Percentiles rank a stretch among this genome's conserved stretches.
phyloP scores from a whole-genome alignment of 2,113 vertebrate genomes.

The Penelope pileata region DNA sequence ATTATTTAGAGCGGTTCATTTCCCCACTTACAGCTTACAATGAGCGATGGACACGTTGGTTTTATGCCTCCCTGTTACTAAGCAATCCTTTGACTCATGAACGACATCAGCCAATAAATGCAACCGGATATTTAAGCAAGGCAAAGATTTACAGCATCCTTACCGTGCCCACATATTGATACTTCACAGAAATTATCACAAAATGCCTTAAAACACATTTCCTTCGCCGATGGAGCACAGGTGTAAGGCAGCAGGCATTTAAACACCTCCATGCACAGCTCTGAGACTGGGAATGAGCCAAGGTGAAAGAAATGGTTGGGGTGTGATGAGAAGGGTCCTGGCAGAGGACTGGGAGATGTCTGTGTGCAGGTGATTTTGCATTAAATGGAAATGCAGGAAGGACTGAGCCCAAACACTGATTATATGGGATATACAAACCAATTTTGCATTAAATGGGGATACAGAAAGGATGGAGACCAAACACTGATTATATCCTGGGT shows the following conservation, averaged over 20 bases:
- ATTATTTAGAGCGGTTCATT: background rate
- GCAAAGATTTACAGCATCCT: background rate
- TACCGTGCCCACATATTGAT: accelerated
- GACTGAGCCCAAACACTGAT: background rate
- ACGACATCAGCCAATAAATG: background rate
- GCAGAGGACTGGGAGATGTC: background rate
- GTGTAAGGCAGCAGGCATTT: background rate
- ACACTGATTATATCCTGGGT: no score
- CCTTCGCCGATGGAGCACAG: background rate
- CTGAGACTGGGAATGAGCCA: background rate
- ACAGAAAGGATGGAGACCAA: no score
- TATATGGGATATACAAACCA: accelerated
- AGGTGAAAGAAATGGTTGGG: accelerated
- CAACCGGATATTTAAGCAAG: background rate
- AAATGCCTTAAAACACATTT: background rate
- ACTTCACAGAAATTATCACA: background rate
- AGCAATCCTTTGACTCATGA: background rate
- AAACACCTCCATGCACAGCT: background rate
- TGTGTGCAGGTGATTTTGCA: background rate
- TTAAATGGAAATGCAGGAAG: background rate
- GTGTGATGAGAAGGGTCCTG: background rate
- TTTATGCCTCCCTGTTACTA: background rate
- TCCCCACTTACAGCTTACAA: background rate
- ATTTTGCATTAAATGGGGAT: no score
- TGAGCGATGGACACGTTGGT: background rate